phyloP scores from a whole-genome alignment of 2,113 vertebrate species.

The Aegithalos caudatus region DNA sequence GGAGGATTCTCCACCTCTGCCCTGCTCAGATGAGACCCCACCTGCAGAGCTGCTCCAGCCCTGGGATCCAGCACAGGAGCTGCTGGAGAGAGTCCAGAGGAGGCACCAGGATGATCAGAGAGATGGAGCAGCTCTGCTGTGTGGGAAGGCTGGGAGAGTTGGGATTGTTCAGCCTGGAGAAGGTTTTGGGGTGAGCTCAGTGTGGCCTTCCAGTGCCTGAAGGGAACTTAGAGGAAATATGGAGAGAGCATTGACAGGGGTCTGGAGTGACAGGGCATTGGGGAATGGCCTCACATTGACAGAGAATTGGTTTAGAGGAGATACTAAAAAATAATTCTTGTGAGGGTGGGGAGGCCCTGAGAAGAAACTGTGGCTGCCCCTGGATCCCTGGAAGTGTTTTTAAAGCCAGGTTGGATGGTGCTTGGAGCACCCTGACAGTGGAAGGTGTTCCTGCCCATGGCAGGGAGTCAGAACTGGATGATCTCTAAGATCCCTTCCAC shows the following conservation, averaged over 20 bases:
- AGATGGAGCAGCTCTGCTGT: background rate
- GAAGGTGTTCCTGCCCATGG: background rate
- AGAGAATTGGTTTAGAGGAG: background rate
- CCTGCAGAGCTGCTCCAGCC: background rate
- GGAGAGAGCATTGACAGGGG: background rate
- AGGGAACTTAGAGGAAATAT: background rate
- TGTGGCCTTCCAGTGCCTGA: background rate
- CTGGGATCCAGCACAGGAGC: background rate
- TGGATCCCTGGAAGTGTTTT: background rate
- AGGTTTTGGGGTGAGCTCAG: fast-evolving
- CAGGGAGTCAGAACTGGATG: fast-evolving
- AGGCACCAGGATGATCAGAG: background rate
- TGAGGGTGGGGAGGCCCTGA: background rate
- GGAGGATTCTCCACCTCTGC: background rate
- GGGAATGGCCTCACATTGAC: background rate
- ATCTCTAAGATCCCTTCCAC: background rate
- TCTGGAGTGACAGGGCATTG: background rate
- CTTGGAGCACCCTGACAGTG: fast-evolving
- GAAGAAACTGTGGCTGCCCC: background rate
- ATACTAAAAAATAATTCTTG: background rate
- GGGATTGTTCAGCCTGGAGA: background rate
- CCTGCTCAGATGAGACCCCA: background rate
- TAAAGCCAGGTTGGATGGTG: fast-evolving
- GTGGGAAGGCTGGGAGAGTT: background rate
- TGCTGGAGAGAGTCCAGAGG: background rate